Base-by-base conservation (phyloP, 1,140 invertebrate genomes). In the Heliconius hermathena region DNA sequence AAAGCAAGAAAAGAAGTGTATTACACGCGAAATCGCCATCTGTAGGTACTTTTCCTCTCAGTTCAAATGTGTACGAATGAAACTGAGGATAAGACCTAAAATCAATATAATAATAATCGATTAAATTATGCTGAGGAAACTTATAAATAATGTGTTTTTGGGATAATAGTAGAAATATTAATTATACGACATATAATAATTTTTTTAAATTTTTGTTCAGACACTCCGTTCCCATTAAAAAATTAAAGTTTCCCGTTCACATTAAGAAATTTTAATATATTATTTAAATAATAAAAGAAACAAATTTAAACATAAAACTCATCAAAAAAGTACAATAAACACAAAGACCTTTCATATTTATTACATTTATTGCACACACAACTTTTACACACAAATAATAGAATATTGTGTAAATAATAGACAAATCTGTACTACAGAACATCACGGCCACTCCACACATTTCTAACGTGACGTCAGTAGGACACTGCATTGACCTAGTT, bases 401-500 rank as follows among this genome's bases (percentile, higher is more conserved):
- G 60, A 26, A 26, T 66, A 26, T 66, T 26, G 11, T 13, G 60
- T 66, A 72, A 72, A 72, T 72, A 72, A 41, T 41, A 72, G 71
- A 72, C 36, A 72, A 38, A 72, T 72, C 33, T 20, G 29, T 72
- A 72, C 9, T 5, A 72, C n/a, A 38, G 71, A 41, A 18, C 36
- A 72, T 46, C 74, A 72, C 52, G 71, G 79, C 72, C 71, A 73
- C 60, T 82, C 81, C 78, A 80, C 72, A 82, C 72, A 74, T 80
- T 81, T 83, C 76, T 46, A 83, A 52, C 71, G 41, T 81, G 79
- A 83, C 82, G 79, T 80, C 82, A 78, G 38, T 71, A 80, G 78
- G 84, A 85, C 83, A 90, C 87, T 85, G 90, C 91, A 91, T 88
- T 90, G 91, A 92, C 91, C 91, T 77, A 92, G 77, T 86, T 91